Evolutionary conservation across 2,113 vertebrate species (phyloP), one percentile per base, ranked within the genome.

Genomic region (Micronisus gabar): DNA sequence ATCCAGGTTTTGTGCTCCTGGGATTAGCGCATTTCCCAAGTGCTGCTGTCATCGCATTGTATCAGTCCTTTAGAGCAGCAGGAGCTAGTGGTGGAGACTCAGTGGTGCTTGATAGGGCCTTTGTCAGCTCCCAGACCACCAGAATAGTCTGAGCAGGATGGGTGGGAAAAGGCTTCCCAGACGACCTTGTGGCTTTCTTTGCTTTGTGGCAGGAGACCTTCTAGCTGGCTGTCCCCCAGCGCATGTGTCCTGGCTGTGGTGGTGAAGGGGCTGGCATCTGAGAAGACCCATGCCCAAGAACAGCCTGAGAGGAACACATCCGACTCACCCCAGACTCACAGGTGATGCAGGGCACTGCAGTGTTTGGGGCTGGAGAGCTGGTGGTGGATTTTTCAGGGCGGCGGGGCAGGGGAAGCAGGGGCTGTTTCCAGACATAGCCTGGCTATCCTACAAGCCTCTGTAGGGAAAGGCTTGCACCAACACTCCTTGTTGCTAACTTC

Each of bases 161-260:
- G 62, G 23, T 15, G 5, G 56, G 62, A 38, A 53, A 20, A 73
- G 63, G 48, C 34, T 66, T 58, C n/a, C 32, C 23, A 14, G 63
- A 6, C 0, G 9, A 93, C 29, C 62, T 36, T 0, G 36, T 21
- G 68, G 40, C 56, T 65, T 65, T 41, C 36, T 76, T 43, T 92
- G 58, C 38, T 78, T 62, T 32, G 62, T 40, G 81, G 55, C 87
- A 99, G 99, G 90, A 99, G 99, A 67, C 99, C 99, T 3, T 99
- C 99, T 9, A 98, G 98, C 95, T 99, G 99, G 99, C 96, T 99
- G 68, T 95, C 98, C 47, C 99, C 99, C 13, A 96, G 98, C 3
- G 97, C 98, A 8, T 98, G 97, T 0, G 97, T 98, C 40, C 85
- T 99, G 94, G 98, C 98, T 12, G 95, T 98, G 29, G 96, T 98